Conservation (phyloP, 2,888 invertebrate genomes). For the Melieria picta region DNA sequence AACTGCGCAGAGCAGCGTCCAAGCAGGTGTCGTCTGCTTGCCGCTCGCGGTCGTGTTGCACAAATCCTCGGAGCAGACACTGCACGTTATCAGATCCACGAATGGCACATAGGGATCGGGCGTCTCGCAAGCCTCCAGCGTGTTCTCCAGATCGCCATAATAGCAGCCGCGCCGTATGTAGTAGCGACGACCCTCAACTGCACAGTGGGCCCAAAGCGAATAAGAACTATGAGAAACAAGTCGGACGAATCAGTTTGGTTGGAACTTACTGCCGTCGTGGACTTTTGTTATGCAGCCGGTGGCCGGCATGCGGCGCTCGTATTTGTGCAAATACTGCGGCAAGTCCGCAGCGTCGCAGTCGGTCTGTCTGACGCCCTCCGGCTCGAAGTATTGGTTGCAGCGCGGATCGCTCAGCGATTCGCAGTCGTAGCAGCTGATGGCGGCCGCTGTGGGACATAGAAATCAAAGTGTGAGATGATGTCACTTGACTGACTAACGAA, state of each 20-base stretch:
- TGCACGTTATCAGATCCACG: constrained; percentile 46
- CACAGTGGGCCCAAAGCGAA: constrained; percentile 1
- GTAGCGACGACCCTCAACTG: constrained; percentile 41
- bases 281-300: constrained; percentile 58
- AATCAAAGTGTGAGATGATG: too few relatives aligned
- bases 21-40: too few relatives aligned
- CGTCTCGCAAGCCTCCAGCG: constrained; percentile 44
- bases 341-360: constrained; percentile 55
- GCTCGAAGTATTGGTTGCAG: constrained; percentile 50
- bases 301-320: constrained; percentile 47
- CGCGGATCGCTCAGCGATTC: constrained; percentile 56
- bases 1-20: too few relatives aligned
- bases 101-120: constrained; percentile 50
- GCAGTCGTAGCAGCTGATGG: constrained; percentile 61
- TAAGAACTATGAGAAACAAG: background rate
- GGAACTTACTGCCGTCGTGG: constrained; percentile 53
- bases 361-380: constrained; percentile 52
- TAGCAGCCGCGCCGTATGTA: constrained; percentile 55
- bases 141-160: constrained; percentile 47
- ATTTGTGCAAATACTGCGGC: constrained; percentile 49
- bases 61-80: constrained; percentile 49
- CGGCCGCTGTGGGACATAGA: constrained; percentile 23
- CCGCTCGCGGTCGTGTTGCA: constrained; percentile 46
- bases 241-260: background rate
- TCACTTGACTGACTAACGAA: too few relatives aligned